Conservation (phyloP, 1,140 invertebrate genomes). For the Ips nitidus region DNA sequence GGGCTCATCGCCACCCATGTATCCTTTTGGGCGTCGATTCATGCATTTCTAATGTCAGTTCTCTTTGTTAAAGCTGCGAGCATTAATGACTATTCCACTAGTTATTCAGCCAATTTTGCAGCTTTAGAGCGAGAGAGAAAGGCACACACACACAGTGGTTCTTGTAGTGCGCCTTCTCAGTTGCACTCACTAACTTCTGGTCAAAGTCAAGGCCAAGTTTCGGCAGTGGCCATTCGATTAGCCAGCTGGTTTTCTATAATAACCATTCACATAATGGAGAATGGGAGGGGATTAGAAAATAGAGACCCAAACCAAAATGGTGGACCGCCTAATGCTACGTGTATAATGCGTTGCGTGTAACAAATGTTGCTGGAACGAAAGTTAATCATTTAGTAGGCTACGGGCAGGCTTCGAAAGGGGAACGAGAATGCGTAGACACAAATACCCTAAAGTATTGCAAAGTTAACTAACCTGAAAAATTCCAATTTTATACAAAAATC, state of each 20-base stretch:
- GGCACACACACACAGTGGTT: no score
- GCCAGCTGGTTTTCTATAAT: slow-evolving; percentile 4
- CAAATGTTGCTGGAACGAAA: slow-evolving; percentile 11
- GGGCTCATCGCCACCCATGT: slow-evolving; percentile 6
- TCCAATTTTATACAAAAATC: no score
- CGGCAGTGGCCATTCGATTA: slow-evolving; percentile 7
- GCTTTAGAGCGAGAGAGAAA: no score
- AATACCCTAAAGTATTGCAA: no score
- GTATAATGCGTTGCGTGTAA: slow-evolving; percentile 13
- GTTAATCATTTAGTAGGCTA: slow-evolving; percentile 15
- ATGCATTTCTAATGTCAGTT: background rate
- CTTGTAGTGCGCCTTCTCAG: no score
- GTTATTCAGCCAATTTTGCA: no score
- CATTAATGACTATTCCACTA: no score
- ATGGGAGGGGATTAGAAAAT: slow-evolving; percentile 25
- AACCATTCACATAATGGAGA: slow-evolving; percentile 6
- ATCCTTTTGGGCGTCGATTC: background rate
- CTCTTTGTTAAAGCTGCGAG: no score
- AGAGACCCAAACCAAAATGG: slow-evolving; percentile 19
- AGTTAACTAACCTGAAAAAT: no score
- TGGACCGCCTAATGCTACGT: slow-evolving; percentile 1
- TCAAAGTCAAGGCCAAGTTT: no score
- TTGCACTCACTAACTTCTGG: no score
- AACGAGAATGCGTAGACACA: background rate
- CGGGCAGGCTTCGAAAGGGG: slow-evolving; percentile 5